Evolutionary conservation across 2,888 invertebrate species (phyloP).

Genomic region (Macrosoma leucophasiata): DNA sequence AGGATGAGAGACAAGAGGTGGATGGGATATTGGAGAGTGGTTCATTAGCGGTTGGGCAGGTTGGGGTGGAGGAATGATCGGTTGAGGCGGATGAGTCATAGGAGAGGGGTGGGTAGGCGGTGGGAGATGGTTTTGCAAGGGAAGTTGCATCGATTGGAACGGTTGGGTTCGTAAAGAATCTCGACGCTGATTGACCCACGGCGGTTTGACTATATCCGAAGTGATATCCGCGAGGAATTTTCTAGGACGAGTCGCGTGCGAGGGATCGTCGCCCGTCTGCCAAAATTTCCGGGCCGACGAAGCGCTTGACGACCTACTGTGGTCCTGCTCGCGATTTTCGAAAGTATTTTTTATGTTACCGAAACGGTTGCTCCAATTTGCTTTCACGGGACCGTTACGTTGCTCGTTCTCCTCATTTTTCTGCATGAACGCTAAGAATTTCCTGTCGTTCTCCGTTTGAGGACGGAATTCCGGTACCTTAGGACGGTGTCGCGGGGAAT

Average conservation of each 20-base stretch:
- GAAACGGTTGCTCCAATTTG: constrained; percentile 89
- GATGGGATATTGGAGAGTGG: constrained; percentile 11
- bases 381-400: constrained; percentile 36
- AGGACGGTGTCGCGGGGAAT: constrained; percentile 37
- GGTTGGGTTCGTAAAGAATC: constrained; percentile 36
- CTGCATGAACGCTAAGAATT: constrained; percentile 88
- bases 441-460: constrained; percentile 89
- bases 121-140: constrained; percentile 18
- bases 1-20: constrained; percentile 8
- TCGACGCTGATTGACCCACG: constrained; percentile 59
- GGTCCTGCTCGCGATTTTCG: constrained; percentile 73
- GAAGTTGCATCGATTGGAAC: constrained; percentile 18
- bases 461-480: constrained; percentile 83
- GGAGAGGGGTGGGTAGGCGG: constrained; percentile 19
- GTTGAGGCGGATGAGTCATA: constrained; percentile 8
- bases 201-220: constrained; percentile 51
- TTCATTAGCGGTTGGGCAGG: constrained; percentile 14
- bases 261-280: constrained; percentile 76
- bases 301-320: constrained; percentile 57
- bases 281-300: constrained; percentile 77
- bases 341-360: constrained; percentile 89
- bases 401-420: constrained; percentile 74
- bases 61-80: constrained; percentile 18
- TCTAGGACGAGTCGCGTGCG: constrained; percentile 37
- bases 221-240: constrained; percentile 42